phyloP scores from a whole-genome alignment of 2,113 vertebrate genomes.

The Macquaria australasica region DNA sequence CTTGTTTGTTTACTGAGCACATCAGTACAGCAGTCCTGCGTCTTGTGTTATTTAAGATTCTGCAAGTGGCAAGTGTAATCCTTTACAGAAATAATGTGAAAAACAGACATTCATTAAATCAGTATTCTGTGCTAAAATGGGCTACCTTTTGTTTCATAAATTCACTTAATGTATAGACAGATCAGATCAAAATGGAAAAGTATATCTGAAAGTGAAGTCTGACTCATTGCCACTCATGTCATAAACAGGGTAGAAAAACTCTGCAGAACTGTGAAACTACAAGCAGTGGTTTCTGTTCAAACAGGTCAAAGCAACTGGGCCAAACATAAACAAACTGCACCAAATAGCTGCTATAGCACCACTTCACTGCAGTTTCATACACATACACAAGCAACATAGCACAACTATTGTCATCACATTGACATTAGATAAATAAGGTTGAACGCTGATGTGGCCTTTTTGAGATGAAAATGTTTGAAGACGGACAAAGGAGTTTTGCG shows the following conservation, averaged over 20 bases:
- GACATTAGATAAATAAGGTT: not conserved
- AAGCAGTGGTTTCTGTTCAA: slow-evolving; percentile 1
- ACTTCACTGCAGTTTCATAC: not conserved
- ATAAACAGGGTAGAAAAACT: not conserved
- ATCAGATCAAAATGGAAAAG: slow-evolving; percentile 2
- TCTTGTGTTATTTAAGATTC: slow-evolving; percentile 21
- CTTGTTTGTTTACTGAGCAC: slow-evolving; percentile 54
- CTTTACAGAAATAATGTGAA: slow-evolving; percentile 15
- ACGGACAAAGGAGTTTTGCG: not conserved
- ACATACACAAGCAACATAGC: not conserved
- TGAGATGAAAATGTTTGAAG: not conserved
- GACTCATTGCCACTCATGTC: not conserved
- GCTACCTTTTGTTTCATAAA: not conserved
- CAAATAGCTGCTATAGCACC: not conserved
- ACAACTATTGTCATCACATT: not conserved
- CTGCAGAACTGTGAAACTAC: not conserved
- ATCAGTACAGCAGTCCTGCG: not conserved
- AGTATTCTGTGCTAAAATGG: not conserved
- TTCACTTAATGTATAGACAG: not conserved
- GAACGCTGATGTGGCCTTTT: not conserved
- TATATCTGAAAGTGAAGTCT: not conserved
- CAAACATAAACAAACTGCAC: not conserved
- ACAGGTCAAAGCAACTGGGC: slow-evolving; percentile 3
- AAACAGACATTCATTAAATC: slow-evolving; percentile 12
- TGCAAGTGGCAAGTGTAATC: not conserved